These are phyloP conservation scores for Esperia sulphurella DNA, from an alignment of 2,888 invertebrate species.

Conservation along the genomic window DNA sequence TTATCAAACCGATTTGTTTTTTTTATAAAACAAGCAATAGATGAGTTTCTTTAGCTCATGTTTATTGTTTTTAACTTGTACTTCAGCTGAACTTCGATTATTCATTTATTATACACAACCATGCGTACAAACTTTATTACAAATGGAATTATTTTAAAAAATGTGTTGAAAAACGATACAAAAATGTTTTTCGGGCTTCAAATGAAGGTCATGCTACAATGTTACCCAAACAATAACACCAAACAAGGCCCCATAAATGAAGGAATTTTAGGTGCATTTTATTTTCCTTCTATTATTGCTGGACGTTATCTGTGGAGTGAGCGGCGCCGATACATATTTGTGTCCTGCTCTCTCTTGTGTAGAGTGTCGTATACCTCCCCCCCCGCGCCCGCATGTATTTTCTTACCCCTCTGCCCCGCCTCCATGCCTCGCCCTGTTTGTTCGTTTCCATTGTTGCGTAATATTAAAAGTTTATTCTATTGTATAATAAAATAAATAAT, in stretches of 20 bases:
- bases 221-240: slow-evolving; percentile 31
- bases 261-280: slow-evolving; percentile 64
- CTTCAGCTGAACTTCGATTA: too few relatives aligned
- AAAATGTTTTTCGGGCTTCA: neutral
- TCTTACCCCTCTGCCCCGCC: slow-evolving; percentile 67
- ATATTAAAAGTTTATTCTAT: neutral
- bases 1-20: too few relatives aligned
- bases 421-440: slow-evolving; percentile 53
- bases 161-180: neutral
- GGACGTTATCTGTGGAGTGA: slow-evolving; percentile 49
- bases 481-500: neutral
- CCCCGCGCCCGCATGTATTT: slow-evolving; percentile 51
- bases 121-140: too few relatives aligned
- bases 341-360: slow-evolving; percentile 32
- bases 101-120: too few relatives aligned
- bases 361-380: slow-evolving; percentile 25
- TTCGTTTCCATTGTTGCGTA: slow-evolving; percentile 51
- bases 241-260: slow-evolving; percentile 40
- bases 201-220: slow-evolving; percentile 7
- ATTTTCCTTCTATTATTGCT: slow-evolving; percentile 56
- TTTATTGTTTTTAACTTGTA: neutral
- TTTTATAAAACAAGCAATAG: too few relatives aligned
- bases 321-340: slow-evolving; percentile 24
- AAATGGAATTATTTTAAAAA: too few relatives aligned
- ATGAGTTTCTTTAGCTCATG: too few relatives aligned